Evolutionary conservation across 2,888 invertebrate species (phyloP).

Genomic region (Pachydiplax longipennis): DNA sequence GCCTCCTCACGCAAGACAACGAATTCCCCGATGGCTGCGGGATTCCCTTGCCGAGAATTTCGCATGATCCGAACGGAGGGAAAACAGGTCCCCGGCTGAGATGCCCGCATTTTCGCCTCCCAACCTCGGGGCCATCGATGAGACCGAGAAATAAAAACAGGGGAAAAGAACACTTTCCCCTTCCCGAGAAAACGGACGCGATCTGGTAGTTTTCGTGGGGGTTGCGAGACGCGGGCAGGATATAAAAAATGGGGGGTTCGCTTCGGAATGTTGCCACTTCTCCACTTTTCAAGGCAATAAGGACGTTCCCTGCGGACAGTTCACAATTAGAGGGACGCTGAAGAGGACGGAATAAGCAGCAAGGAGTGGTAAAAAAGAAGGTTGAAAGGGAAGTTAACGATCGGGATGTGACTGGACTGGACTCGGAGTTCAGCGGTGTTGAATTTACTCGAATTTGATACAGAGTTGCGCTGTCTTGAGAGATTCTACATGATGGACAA

Average conservation of each 20-base stretch:
- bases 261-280: not conserved
- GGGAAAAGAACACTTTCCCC: conserved; percentile 1
- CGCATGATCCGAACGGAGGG: not conserved
- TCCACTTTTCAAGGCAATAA: not conserved
- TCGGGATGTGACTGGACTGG: no score
- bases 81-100: not conserved
- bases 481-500: no score
- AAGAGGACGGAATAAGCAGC: no score
- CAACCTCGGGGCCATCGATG: not conserved
- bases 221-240: not conserved
- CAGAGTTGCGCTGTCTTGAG: no score
- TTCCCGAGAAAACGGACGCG: not conserved
- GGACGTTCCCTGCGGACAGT: not conserved
- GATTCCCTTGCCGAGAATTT: no score
- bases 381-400: no score
- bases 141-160: not conserved
- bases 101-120: not conserved
- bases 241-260: not conserved
- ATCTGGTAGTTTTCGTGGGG: not conserved
- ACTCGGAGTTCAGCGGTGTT: no score
- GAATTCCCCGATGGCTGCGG: not conserved
- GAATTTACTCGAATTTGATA: no score
- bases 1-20: no score
- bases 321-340: no score
- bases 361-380: no score